Evolutionary conservation across 2,888 invertebrate genomes (phyloP).

Genomic region (Apamea anceps): DNA sequence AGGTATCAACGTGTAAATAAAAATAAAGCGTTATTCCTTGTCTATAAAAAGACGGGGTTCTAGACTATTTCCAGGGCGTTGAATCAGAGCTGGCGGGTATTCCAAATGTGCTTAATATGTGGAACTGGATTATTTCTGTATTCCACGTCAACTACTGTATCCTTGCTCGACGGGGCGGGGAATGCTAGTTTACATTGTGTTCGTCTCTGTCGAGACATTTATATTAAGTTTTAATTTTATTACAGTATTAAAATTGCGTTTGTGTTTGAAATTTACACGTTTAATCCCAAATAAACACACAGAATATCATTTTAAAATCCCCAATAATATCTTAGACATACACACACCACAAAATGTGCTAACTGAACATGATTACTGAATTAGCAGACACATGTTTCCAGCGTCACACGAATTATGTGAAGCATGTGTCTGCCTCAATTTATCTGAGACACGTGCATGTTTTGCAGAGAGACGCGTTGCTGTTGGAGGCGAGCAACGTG

Average conservation of each 20-base stretch:
- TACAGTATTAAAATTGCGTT: conserved; percentile 11
- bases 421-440: conserved; percentile 35
- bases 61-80: conserved; percentile 50
- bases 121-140: conserved; percentile 61
- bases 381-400: conserved; percentile 43
- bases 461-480: conserved; percentile 88
- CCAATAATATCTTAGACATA: background rate
- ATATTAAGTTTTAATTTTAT: conserved; percentile 4
- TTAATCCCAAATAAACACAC: conserved; percentile 2
- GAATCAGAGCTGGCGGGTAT: conserved; percentile 49
- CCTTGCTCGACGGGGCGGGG: background rate
- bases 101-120: conserved; percentile 48
- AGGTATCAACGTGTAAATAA: conserved; percentile 45
- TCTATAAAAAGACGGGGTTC: conserved; percentile 34
- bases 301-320: conserved; percentile 6
- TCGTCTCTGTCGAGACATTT: background rate
- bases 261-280: conserved; percentile 13
- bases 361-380: conserved; percentile 53
- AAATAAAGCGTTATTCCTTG: conserved; percentile 45
- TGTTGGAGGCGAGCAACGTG: conserved; percentile 91
- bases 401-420: conserved; percentile 12
- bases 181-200: conserved; percentile 30
- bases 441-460: conserved; percentile 49
- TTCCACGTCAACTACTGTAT: conserved; percentile 46
- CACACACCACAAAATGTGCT: conserved; percentile 18